Evolutionary conservation across 2,888 invertebrate species (phyloP), one percentile per base, ranked within the genome.

Genomic region (Lasioglossum vierecki): DNA sequence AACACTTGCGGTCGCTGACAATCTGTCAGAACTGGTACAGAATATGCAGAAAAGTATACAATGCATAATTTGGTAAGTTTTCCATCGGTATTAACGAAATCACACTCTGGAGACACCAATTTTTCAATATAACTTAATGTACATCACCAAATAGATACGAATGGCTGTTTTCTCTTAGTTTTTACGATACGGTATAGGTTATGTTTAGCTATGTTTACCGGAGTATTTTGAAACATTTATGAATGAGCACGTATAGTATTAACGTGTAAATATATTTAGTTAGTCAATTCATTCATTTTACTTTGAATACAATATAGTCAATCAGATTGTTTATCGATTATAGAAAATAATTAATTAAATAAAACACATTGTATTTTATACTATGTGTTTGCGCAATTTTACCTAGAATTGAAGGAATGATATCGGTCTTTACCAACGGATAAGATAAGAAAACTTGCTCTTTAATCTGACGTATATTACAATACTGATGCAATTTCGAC

Each of bases 11-110:
- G 18, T 4, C 13, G 66, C 79, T 76, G 74, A 74, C 4, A 85
- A 46, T 11, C 49, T 90, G 22, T 70, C 74, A 39, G 82, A 79
- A 0, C 84, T 83, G 11, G 66, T 90, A 0, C 49, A 8, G 6
- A n/a, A 49, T 4, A 68, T 90, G 49, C 86, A 86, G 9, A 88
- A 88, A 74, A 83, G 79, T 63, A 78, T 93, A 15, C 63, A 82
- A 26, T 93, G 92, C 57, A 76, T 76, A 9, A 88, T 92, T 49
- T 93, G 92, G 92, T 92, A 77, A 90, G 88, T 80, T 63, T 70
- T 68, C 4, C 8, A 11, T 9, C 68, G 35, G 22, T 22, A 22
- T 13, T 41, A 22, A 70, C 9, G 13, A 11, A n/a, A 39, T 22
- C 11, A n/a, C 39, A 13, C 22, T 70, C 41, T 11, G 41, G 35